phyloP scores from a whole-genome alignment of 2,113 vertebrate species.

The Psilopsiagon aurifrons region DNA sequence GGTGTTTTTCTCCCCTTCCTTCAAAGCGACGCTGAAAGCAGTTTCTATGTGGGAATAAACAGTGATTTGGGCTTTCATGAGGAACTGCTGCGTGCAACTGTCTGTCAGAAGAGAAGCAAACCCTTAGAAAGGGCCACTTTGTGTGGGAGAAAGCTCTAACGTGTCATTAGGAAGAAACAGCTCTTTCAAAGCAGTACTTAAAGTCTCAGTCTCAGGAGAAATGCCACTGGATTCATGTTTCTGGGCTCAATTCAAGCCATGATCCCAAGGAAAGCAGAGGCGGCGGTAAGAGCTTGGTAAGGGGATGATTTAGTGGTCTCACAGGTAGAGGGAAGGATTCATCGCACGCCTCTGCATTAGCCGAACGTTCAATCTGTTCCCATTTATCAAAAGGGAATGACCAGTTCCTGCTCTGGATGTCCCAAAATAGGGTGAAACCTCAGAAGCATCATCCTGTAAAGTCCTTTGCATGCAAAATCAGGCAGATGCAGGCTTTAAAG shows the following conservation, averaged over 20 bases:
- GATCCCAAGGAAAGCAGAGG: not conserved
- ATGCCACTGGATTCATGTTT: not conserved
- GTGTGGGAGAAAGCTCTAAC: not conserved
- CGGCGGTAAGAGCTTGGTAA: fast-evolving
- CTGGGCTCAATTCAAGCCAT: not conserved
- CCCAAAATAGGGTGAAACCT: fast-evolving
- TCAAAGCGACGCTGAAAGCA: not conserved
- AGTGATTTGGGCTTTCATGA: not conserved
- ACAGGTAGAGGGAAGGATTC: not conserved
- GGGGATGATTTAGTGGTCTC: not conserved
- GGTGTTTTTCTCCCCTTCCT: not conserved
- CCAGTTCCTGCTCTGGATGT: not conserved
- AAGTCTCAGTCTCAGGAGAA: not conserved
- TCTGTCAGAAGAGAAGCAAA: not conserved
- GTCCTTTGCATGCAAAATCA: fast-evolving
- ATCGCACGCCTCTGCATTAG: fast-evolving
- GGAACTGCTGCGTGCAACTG: not conserved
- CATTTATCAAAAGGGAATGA: fast-evolving
- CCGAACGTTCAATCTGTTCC: fast-evolving
- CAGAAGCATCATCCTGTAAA: not conserved
- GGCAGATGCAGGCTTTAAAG: not conserved
- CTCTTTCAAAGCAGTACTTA: not conserved
- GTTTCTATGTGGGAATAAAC: not conserved
- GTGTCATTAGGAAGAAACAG: not conserved
- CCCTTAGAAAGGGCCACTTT: not conserved